A percentile compares a stretch with the other conserved stretches of the same genome.
Evolutionary conservation across 2,113 vertebrate species (phyloP).

Genomic region (Prionailurus bengalensis): DNA sequence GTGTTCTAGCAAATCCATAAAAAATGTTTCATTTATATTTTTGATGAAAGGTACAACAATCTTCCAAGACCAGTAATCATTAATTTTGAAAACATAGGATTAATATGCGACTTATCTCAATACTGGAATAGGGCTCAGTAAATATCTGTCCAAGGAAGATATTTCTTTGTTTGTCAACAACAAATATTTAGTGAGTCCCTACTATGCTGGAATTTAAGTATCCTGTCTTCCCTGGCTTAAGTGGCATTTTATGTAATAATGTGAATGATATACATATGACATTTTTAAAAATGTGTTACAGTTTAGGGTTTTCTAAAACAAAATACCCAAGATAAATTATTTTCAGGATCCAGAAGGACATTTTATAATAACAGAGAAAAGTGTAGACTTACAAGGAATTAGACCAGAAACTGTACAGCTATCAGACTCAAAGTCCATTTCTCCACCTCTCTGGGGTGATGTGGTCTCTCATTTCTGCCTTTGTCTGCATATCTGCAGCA

Average conservation of each 20-base stretch:
- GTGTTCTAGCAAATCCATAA: slow-evolving; percentile 65
- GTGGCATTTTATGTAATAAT: slow-evolving; percentile 29
- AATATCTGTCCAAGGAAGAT: slow-evolving; percentile 39
- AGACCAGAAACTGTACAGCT: not conserved
- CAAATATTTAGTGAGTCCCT: not conserved
- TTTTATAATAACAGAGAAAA: slow-evolving; percentile 31
- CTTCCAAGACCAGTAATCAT: slow-evolving; percentile 68
- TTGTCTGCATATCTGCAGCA: not conserved
- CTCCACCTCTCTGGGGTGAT: not conserved
- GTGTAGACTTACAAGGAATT: not conserved
- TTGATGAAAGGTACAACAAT: slow-evolving; percentile 71
- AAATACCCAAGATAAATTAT: slow-evolving; percentile 41
- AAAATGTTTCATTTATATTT: slow-evolving; percentile 71
- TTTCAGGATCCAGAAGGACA: not conserved
- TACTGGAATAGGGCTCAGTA: not conserved
- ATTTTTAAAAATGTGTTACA: not conserved
- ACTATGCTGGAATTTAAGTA: not conserved
- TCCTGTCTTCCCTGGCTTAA: not conserved
- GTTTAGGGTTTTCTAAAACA: slow-evolving; percentile 43
- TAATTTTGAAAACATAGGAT: slow-evolving; percentile 61
- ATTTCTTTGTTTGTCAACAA: not conserved
- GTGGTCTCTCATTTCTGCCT: not conserved
- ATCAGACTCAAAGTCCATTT: slow-evolving; percentile 11
- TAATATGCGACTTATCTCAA: slow-evolving; percentile 43
- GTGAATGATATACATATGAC: not conserved